Evolutionary conservation across 2,888 invertebrate species (phyloP).

Genomic region (Nymphalis urticae): DNA sequence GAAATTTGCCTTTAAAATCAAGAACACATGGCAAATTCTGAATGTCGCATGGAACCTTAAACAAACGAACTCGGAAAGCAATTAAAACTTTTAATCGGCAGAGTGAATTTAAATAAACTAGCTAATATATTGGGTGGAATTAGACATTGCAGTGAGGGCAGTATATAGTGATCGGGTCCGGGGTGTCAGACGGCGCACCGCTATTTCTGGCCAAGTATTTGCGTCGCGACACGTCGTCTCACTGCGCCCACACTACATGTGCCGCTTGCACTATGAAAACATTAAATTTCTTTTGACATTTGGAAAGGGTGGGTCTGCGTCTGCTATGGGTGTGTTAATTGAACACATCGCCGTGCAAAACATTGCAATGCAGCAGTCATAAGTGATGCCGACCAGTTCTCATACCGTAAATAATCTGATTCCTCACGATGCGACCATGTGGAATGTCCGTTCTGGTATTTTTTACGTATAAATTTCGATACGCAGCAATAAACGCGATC

Average conservation of each 20-base stretch:
- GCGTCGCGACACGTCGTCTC: slow-evolving; percentile 55
- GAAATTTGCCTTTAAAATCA: too few species aligned
- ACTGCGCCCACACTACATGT: slow-evolving; percentile 55
- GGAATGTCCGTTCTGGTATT: slow-evolving; percentile 25
- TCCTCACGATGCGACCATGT: neutral
- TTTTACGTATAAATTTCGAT: slow-evolving; percentile 33
- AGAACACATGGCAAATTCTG: too few species aligned
- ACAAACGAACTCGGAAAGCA: too few species aligned
- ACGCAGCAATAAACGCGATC: slow-evolving; percentile 35
- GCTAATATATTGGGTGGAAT: neutral
- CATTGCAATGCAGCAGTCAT: neutral
- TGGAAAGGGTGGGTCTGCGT: slow-evolving; percentile 11
- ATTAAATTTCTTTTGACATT: slow-evolving; percentile 26
- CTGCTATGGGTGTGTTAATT: neutral
- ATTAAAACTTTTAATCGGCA: too few species aligned
- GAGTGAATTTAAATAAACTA: neutral
- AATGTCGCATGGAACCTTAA: too few species aligned
- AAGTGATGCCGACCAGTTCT: neutral
- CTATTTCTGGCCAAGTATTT: slow-evolving; percentile 73
- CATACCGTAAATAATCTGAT: neutral
- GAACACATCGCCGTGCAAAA: neutral
- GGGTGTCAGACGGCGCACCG: slow-evolving; percentile 70
- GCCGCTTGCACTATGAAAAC: slow-evolving; percentile 55
- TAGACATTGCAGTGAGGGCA: slow-evolving; percentile 12
- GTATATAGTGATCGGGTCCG: slow-evolving; percentile 46